These are phyloP conservation scores for Tanaodytes sp. DNA, from an alignment of 2,888 invertebrate genomes.

Conservation along the genomic window DNA sequence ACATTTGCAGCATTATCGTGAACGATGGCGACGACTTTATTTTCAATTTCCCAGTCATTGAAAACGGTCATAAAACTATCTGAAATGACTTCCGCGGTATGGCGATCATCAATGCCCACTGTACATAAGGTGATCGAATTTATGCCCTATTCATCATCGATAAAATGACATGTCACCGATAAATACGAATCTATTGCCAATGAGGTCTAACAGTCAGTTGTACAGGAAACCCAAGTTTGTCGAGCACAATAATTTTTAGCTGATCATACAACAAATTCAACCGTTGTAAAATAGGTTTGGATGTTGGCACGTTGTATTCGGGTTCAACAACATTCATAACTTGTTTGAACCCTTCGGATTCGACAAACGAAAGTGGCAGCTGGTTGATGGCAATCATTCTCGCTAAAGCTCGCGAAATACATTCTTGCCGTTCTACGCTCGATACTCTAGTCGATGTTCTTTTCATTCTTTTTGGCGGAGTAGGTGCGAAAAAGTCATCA, in stretches of 20 bases:
- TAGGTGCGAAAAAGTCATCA: too few species aligned
- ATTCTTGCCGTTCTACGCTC: not conserved
- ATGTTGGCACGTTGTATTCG: not conserved
- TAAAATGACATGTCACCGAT: slow-evolving; percentile 3
- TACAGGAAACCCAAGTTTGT: slow-evolving; percentile 9
- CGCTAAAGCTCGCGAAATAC: slow-evolving; percentile 3
- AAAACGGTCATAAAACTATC: slow-evolving; percentile 4
- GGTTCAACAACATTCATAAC: slow-evolving; percentile 10
- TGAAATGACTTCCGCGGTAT: slow-evolving; percentile 17
- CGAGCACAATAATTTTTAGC: not conserved
- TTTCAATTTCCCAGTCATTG: slow-evolving; percentile 13
- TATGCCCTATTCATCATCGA: slow-evolving; percentile 3
- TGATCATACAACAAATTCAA: not conserved
- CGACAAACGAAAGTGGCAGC: slow-evolving; percentile 5
- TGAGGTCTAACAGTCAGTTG: slow-evolving; percentile 28
- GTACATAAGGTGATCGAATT: too few species aligned
- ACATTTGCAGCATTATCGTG: slow-evolving; percentile 22
- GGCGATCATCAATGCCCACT: slow-evolving; percentile 13
- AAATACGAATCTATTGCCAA: slow-evolving; percentile 1
- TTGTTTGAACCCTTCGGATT: not conserved
- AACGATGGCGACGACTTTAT: slow-evolving; percentile 11
- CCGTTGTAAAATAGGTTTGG: slow-evolving; percentile 7
- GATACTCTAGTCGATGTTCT: too few species aligned
- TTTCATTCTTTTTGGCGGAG: not conserved
- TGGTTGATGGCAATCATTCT: slow-evolving; percentile 3